phyloP scores from a whole-genome alignment of 2,113 vertebrate genomes.

The Festucalex cinctus region DNA sequence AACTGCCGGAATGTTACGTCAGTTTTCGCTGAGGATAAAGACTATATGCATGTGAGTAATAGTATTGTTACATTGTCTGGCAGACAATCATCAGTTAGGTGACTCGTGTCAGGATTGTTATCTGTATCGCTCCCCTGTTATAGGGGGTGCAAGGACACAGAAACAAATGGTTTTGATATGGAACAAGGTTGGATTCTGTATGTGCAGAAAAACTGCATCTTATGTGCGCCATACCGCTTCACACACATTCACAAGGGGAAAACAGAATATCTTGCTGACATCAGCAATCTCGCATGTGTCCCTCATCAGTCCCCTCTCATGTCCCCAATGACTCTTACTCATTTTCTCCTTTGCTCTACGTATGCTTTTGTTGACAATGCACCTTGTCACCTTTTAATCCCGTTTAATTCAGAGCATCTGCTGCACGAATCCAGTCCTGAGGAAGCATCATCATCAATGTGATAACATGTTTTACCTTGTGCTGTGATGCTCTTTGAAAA shows the following conservation, averaged over 20 bases:
- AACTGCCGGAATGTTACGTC: too few relatives aligned
- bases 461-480: background rate
- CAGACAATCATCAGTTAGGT: too few relatives aligned
- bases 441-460: background rate
- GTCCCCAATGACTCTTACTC: conserved; percentile 36
- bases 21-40: too few relatives aligned
- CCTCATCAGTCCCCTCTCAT: conserved; percentile 27
- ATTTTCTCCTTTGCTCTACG: background rate
- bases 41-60: too few relatives aligned
- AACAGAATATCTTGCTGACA: conserved; percentile 32
- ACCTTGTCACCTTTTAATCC: background rate
- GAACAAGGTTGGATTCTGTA: background rate
- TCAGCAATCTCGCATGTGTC: conserved; percentile 60
- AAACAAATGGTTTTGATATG: too few relatives aligned
- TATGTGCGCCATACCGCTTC: background rate
- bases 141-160: too few relatives aligned
- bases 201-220: background rate
- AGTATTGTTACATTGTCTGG: too few relatives aligned
- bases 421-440: background rate
- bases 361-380: background rate
- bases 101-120: too few relatives aligned
- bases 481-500: conserved; percentile 24
- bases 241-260: background rate
- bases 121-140: too few relatives aligned
- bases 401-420: background rate